phyloP scores from a whole-genome alignment of 2,797 vertebrate genomes.

The Notolepis coatsorum region DNA sequence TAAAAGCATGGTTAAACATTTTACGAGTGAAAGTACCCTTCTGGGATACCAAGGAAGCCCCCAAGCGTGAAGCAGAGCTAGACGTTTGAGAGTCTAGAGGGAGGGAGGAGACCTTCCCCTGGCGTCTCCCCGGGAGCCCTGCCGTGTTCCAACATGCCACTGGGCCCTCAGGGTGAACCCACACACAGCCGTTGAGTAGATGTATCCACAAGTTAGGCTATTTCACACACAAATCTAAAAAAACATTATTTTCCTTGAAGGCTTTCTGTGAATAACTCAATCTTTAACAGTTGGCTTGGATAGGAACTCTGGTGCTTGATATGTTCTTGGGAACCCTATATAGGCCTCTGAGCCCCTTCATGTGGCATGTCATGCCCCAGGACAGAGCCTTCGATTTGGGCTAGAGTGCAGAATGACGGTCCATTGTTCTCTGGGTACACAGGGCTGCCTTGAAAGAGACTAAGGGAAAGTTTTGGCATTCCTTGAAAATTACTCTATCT shows the following conservation, averaged over 20 bases:
- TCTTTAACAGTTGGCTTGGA: constrained; percentile 5
- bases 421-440: constrained; percentile 66
- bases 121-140: constrained; percentile 47
- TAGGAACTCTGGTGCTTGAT: constrained; percentile 16
- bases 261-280: constrained; percentile 2
- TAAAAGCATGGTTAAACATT: constrained; percentile 71
- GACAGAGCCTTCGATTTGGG: constrained; percentile 33
- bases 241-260: constrained; percentile 16
- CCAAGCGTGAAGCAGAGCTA: constrained; percentile 51
- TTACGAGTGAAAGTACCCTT: constrained; percentile 59
- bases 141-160: constrained; percentile 48
- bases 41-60: constrained; percentile 55
- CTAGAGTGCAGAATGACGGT: constrained; percentile 42
- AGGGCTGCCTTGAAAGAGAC: constrained; percentile 42
- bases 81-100: constrained; percentile 48
- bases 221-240: constrained; percentile 19
- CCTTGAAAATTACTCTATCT: constrained; percentile 54
- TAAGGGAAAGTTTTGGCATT: constrained; percentile 59
- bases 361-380: constrained; percentile 44
- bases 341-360: constrained; percentile 40
- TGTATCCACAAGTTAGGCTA: constrained; percentile 15
- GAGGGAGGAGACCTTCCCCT: constrained; percentile 51
- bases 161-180: constrained; percentile 35
- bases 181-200: no score
- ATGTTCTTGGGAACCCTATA: constrained; percentile 34